These are phyloP conservation scores for Beris chalybata DNA, from an alignment of 2,888 invertebrate genomes.

Conservation along the genomic window DNA sequence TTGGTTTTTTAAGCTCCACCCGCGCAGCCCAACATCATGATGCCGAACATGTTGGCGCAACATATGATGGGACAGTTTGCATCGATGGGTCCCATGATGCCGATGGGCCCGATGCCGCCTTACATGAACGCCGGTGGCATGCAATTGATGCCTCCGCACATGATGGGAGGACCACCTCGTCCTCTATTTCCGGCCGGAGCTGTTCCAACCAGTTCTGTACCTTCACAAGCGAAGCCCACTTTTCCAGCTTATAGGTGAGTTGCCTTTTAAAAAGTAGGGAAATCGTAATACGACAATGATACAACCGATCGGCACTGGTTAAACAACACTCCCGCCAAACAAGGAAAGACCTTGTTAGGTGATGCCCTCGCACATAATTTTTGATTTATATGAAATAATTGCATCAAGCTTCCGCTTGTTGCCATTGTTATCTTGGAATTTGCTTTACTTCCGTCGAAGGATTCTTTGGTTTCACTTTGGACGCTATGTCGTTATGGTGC, in stretches of 20 bases:
- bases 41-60: constrained; percentile 62
- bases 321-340: too few relatives aligned
- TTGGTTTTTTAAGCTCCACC: constrained; percentile 46
- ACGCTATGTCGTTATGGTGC: too few relatives aligned
- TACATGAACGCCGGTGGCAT: constrained; percentile 70
- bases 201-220: constrained; percentile 61
- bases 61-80: constrained; percentile 62
- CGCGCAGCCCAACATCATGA: constrained; percentile 66
- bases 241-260: constrained; percentile 76
- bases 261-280: too few relatives aligned
- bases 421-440: too few relatives aligned
- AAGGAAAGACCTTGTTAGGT: too few relatives aligned
- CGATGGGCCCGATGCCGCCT: constrained; percentile 71
- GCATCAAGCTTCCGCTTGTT: too few relatives aligned
- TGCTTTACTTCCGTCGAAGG: too few relatives aligned
- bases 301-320: too few relatives aligned
- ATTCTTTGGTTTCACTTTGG: too few relatives aligned
- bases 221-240: constrained; percentile 69
- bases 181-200: constrained; percentile 84
- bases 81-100: constrained; percentile 64
- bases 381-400: too few relatives aligned
- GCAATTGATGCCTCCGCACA: constrained; percentile 61
- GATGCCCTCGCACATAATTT: too few relatives aligned
- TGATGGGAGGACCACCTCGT: constrained; percentile 66
- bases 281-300: too few relatives aligned